phyloP scores from a whole-genome alignment of 2,888 invertebrate species.

The Salticus scenicus region DNA sequence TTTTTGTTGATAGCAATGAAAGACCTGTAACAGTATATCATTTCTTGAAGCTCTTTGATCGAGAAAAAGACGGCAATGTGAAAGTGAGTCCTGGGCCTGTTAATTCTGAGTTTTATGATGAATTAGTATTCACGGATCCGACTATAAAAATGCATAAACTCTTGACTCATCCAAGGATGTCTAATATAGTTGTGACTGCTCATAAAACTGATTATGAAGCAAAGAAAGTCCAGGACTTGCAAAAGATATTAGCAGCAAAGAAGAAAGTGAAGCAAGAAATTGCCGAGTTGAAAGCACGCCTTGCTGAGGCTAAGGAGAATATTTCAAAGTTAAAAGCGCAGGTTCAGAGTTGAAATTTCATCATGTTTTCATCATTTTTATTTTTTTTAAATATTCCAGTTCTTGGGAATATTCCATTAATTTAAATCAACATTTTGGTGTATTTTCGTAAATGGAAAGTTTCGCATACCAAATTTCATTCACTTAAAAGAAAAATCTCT shows the following conservation, averaged over 20 bases:
- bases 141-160: conserved; percentile 87
- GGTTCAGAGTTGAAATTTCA: background rate
- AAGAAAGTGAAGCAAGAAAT: conserved; percentile 85
- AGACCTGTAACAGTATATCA: conserved; percentile 82
- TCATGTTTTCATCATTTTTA: no score
- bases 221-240: conserved; percentile 14
- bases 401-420: no score
- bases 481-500: no score
- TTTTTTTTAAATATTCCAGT: no score
- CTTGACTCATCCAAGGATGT: conserved; percentile 84
- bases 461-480: no score
- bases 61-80: conserved; percentile 70
- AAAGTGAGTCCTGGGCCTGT: background rate
- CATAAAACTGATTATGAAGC: conserved; percentile 92
- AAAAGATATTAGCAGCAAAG: conserved; percentile 73
- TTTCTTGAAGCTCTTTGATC: conserved; percentile 7
- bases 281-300: conserved; percentile 97
- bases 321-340: conserved; percentile 7
- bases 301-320: conserved; percentile 86
- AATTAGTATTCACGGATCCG: conserved; percentile 76
- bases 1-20: conserved; percentile 97
- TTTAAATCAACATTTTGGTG: no score
- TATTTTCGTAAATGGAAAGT: no score
- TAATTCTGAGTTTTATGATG: conserved; percentile 26
- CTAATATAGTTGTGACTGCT: conserved; percentile 83